phyloP scores from a whole-genome alignment of 2,797 vertebrate species.

The Eutrigla gurnardus region DNA sequence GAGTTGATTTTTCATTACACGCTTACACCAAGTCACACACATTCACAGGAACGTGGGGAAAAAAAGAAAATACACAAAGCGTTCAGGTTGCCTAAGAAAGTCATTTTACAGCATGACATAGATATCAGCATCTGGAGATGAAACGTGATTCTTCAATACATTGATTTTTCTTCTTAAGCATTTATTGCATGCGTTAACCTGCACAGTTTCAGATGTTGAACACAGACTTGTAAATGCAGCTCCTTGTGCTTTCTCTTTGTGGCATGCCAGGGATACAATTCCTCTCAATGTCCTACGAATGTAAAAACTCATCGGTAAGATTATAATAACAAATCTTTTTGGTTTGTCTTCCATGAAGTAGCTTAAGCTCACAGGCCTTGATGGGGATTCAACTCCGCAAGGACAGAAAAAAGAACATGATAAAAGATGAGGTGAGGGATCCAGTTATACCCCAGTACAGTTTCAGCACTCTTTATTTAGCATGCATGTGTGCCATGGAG shows the following conservation, averaged over 20 bases:
- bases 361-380: conserved; percentile 30
- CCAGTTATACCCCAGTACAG: conserved; percentile 38
- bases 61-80: conserved; percentile 1
- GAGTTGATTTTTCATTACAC: conserved; percentile 41
- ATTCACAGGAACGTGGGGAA: background rate
- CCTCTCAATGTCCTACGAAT: conserved; percentile 17
- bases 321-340: conserved; percentile 46
- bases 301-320: conserved; percentile 5
- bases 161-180: background rate
- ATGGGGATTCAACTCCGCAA: conserved; percentile 44
- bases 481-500: conserved; percentile 46
- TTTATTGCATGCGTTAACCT: background rate
- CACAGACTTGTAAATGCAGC: background rate
- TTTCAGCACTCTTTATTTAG: conserved; percentile 53
- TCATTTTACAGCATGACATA: background rate
- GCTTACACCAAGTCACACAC: conserved; percentile 27
- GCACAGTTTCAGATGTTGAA: background rate
- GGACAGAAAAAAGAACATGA: conserved; percentile 23
- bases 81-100: conserved; percentile 2
- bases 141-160: background rate
- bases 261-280: background rate
- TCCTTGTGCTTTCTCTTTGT: background rate
- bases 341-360: conserved; percentile 37
- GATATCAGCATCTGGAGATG: background rate
- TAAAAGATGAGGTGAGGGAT: conserved; percentile 57